Conservation (phyloP, 2,113 vertebrate species). For the Tyrannus savana region DNA sequence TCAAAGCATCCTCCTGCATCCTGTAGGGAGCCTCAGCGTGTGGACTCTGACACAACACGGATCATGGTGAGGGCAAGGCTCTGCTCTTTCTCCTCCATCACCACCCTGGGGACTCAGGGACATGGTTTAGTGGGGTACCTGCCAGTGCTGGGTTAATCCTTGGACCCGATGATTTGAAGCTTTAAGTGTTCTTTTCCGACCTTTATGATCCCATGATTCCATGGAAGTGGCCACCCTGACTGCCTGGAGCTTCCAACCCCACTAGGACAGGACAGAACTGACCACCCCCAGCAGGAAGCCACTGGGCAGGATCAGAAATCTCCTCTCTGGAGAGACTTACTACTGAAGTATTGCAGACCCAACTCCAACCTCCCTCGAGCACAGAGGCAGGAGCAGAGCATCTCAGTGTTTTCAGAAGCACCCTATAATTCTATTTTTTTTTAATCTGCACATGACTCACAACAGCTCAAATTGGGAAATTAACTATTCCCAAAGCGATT, state of each 20-base stretch:
- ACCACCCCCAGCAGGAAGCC: background rate
- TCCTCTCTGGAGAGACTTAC: background rate
- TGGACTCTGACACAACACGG: rapidly evolving
- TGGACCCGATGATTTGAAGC: no score
- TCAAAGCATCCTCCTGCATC: background rate
- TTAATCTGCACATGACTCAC: background rate
- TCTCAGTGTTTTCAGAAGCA: background rate
- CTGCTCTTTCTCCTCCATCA: background rate
- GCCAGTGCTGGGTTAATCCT: background rate
- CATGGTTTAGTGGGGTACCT: background rate
- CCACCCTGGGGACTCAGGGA: background rate
- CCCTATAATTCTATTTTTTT: background rate
- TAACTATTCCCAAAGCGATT: background rate
- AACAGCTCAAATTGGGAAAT: background rate
- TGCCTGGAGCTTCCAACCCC: background rate
- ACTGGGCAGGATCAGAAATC: background rate
- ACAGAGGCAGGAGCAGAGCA: background rate
- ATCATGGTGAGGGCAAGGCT: rapidly evolving
- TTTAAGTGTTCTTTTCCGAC: background rate
- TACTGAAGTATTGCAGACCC: background rate
- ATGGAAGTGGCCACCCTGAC: background rate
- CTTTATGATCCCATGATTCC: background rate
- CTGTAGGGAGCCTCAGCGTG: background rate
- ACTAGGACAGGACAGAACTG: background rate
- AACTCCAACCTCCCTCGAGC: background rate